phyloP scores from a whole-genome alignment of 2,888 invertebrate species.

The Theretra japonica region DNA sequence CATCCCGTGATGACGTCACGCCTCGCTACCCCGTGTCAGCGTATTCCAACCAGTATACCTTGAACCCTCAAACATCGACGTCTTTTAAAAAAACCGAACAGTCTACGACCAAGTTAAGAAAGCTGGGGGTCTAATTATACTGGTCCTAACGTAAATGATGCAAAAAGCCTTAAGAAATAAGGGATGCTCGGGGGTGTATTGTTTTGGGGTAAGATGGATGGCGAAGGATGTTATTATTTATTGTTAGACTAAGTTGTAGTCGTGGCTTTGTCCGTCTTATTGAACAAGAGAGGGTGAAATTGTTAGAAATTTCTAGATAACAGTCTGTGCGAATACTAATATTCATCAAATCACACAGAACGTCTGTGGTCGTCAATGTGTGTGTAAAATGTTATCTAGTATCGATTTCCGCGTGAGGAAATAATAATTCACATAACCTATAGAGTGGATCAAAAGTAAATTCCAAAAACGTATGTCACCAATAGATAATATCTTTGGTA shows the following conservation, averaged over 20 bases:
- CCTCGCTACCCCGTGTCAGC: conserved; percentile 47
- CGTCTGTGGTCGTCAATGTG: no score
- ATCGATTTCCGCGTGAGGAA: no score
- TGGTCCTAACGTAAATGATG: conserved; percentile 62
- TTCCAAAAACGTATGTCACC: no score
- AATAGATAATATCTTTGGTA: no score
- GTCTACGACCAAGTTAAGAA: conserved; percentile 36
- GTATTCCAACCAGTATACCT: conserved; percentile 41
- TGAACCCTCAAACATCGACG: conserved; percentile 36
- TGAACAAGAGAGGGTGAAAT: background rate
- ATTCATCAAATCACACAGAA: no score
- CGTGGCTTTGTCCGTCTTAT: background rate
- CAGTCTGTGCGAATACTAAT: background rate
- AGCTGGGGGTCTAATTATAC: conserved; percentile 45
- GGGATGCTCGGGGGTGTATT: conserved; percentile 45
- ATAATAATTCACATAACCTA: no score
- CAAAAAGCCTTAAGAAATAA: conserved; percentile 59
- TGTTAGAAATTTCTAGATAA: background rate
- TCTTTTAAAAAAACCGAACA: conserved; percentile 36
- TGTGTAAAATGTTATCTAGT: no score
- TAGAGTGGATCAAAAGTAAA: no score
- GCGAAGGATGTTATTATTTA: conserved; percentile 44
- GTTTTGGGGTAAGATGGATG: conserved; percentile 50
- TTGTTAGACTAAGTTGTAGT: conserved; percentile 29
- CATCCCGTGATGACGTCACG: conserved; percentile 45